These are phyloP conservation scores for Folsomia candida DNA, from an alignment of 2,888 invertebrate genomes.

Conservation along the genomic window DNA sequence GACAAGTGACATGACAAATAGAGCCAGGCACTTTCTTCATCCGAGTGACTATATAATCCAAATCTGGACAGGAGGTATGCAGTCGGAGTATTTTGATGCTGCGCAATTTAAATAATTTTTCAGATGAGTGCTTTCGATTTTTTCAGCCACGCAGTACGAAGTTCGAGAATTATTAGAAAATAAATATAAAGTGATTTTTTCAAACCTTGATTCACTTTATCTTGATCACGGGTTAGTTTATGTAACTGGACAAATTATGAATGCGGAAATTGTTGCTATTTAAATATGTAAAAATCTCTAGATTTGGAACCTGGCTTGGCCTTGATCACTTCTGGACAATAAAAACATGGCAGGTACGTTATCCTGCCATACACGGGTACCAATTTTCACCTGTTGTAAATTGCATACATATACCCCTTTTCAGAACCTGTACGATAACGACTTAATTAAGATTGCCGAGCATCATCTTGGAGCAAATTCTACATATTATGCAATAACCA, in stretches of 20 bases:
- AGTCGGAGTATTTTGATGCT: too few species aligned
- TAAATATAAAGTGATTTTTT: conserved; percentile 74
- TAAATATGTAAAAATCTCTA: background rate
- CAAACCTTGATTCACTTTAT: conserved; percentile 82
- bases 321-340: conserved; percentile 48
- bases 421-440: conserved; percentile 60
- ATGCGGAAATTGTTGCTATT: background rate
- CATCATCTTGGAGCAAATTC: conserved; percentile 45
- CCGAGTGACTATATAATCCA: conserved; percentile 49
- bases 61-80: conserved; percentile 50
- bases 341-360: conserved; percentile 56
- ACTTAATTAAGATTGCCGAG: conserved; percentile 49
- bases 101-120: too few species aligned
- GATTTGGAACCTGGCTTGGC: conserved; percentile 45
- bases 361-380: too few species aligned
- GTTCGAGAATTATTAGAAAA: conserved; percentile 65
- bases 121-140: conserved; percentile 8
- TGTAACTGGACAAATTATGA: background rate
- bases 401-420: conserved; percentile 64
- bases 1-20: conserved; percentile 74
- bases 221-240: conserved; percentile 73
- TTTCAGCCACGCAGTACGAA: conserved; percentile 56
- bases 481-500: conserved; percentile 41
- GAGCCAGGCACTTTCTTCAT: conserved; percentile 53
- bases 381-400: conserved; percentile 61